Evolutionary conservation across 2,113 vertebrate genomes (phyloP).

Genomic region (Aspidoscelis tigris): DNA sequence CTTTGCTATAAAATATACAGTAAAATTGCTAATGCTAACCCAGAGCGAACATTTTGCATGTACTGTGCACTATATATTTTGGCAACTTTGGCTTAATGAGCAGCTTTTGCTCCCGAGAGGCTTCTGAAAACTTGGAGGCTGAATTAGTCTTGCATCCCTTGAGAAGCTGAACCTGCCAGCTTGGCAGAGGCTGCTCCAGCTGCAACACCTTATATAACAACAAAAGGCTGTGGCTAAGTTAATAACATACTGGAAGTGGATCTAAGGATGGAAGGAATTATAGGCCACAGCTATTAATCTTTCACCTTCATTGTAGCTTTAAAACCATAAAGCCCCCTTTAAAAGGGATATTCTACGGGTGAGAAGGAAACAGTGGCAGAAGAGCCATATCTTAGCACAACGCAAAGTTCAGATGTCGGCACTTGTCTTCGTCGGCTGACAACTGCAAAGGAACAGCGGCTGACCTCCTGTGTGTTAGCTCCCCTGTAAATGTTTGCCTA

Average conservation of each 20-base stretch:
- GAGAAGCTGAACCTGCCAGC: constrained; percentile 57
- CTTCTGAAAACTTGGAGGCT: constrained; percentile 51
- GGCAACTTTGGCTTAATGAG: constrained; percentile 57
- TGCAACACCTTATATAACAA: constrained; percentile 32
- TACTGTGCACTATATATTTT: constrained; percentile 36
- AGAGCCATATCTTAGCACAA: constrained; percentile 26
- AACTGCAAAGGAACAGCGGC: background rate
- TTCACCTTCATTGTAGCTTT: constrained; percentile 63
- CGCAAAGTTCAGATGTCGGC: constrained; percentile 4
- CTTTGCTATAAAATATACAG: constrained; percentile 38
- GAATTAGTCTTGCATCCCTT: constrained; percentile 50
- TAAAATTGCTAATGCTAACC: constrained; percentile 45
- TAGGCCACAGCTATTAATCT: constrained; percentile 52
- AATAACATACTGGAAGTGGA: constrained; percentile 54
- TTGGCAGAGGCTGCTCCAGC: constrained; percentile 38
- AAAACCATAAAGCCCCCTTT: constrained; percentile 59
- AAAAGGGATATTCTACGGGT: constrained; percentile 14
- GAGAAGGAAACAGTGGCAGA: background rate
- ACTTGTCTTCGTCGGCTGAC: background rate
- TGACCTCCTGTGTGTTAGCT: background rate
- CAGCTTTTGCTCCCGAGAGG: constrained; percentile 59
- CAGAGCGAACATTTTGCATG: constrained; percentile 33
- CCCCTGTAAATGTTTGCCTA: constrained; percentile 20
- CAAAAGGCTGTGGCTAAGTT: constrained; percentile 54
- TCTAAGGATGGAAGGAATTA: constrained; percentile 54